phyloP scores from a whole-genome alignment of 92 coral and sea anemone species.

The Porites evermanni region DNA sequence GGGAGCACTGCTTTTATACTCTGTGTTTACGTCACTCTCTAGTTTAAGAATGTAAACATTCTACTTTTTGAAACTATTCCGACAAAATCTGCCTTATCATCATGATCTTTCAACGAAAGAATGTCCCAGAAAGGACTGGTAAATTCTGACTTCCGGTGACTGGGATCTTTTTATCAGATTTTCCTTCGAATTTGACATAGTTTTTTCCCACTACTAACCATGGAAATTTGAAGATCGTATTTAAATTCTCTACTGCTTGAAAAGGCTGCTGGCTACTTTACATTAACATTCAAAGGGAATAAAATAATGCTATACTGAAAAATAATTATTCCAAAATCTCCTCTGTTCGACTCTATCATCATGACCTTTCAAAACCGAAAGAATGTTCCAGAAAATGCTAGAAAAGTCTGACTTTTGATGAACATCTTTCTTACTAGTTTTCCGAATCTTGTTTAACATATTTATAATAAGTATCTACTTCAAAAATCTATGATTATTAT shows the following conservation, averaged over 20 bases:
- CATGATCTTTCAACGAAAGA: not conserved
- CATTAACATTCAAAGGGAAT: too few species aligned
- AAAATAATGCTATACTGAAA: too few species aligned
- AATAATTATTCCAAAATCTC: not conserved
- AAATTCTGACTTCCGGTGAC: not conserved
- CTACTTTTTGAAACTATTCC: not conserved
- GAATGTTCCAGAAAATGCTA: not conserved
- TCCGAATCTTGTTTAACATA: too few species aligned
- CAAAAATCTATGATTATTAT: too few species aligned
- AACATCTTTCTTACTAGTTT: too few species aligned
- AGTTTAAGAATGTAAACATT: not conserved
- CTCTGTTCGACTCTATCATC: not conserved
- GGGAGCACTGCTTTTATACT: not conserved
- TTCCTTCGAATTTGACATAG: not conserved
- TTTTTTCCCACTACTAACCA: too few species aligned
- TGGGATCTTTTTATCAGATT: too few species aligned
- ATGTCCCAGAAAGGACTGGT: not conserved
- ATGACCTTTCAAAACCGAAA: not conserved
- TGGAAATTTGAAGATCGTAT: too few species aligned
- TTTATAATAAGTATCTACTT: too few species aligned
- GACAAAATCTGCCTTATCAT: not conserved
- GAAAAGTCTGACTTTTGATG: not conserved
- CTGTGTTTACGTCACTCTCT: conserved; percentile 12
- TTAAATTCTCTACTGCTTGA: too few species aligned
- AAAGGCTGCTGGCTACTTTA: too few species aligned